phyloP scores from a whole-genome alignment of 2,113 vertebrate species.

The Madoqua kirkii region DNA sequence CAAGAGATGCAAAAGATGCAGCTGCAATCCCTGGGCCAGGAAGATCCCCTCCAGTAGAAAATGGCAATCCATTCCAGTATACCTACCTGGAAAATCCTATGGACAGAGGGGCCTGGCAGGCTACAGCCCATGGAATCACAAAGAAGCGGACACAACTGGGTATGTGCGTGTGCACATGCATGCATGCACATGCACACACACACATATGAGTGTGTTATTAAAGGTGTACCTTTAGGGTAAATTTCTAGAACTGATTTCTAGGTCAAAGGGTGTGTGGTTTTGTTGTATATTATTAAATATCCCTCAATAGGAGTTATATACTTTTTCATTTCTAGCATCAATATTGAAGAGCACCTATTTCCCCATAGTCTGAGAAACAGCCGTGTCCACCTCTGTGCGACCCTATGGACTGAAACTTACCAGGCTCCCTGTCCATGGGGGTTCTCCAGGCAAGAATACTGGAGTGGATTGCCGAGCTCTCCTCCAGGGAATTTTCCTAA shows the following conservation, averaged over 20 bases:
- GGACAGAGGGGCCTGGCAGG: not conserved
- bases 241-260: not conserved
- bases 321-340: not conserved
- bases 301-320: not conserved
- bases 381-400: accelerated
- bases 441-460: not conserved
- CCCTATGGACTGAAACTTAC: not conserved
- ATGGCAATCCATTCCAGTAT: not conserved
- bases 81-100: not conserved
- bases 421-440: not conserved
- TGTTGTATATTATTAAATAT: not conserved
- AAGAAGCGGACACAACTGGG: not conserved
- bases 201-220: not conserved
- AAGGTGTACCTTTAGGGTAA: not conserved
- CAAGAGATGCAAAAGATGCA: not conserved
- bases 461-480: not conserved
- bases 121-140: not conserved
- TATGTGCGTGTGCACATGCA: accelerated
- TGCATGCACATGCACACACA: accelerated
- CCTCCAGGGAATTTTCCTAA: not conserved
- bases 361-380: not conserved
- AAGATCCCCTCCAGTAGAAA: not conserved
- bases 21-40: not conserved
- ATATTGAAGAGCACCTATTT: not conserved
- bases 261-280: not conserved